A percentile compares a stretch with the other conserved stretches of the same genome.
Conservation (phyloP, 2,888 invertebrate species). For the Drosophila subquinaria region DNA sequence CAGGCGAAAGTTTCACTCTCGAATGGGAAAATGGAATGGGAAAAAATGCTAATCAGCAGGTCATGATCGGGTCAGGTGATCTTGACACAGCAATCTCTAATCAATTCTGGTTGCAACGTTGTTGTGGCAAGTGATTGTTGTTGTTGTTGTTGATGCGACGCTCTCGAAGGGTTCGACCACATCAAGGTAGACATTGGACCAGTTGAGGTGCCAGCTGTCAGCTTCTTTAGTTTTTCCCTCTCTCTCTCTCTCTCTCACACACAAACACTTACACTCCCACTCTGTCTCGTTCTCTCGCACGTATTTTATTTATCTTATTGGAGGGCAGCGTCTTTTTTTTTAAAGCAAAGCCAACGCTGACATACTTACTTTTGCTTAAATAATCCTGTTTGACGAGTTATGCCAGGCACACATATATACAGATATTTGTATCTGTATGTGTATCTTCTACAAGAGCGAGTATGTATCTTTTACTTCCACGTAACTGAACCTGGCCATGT, state of each 20-base stretch:
- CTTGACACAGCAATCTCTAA: slow-evolving; percentile 8
- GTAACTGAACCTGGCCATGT: slow-evolving; percentile 65
- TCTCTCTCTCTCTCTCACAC: background rate
- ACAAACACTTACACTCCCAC: background rate
- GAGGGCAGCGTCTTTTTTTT: slow-evolving; percentile 45
- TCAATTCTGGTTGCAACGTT: slow-evolving; percentile 5
- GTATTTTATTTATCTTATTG: slow-evolving; percentile 12
- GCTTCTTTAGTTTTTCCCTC: slow-evolving; percentile 36
- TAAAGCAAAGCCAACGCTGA: slow-evolving; percentile 66
- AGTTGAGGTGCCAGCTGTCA: slow-evolving; percentile 67
- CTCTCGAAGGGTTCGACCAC: slow-evolving; percentile 26
- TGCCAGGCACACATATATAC: slow-evolving; percentile 42
- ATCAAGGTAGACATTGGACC: slow-evolving; percentile 35
- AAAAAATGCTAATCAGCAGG: background rate
- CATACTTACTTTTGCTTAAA: slow-evolving; percentile 78
- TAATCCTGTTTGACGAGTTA: slow-evolving; percentile 84
- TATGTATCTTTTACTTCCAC: slow-evolving; percentile 66
- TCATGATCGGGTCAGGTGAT: slow-evolving; percentile 1
- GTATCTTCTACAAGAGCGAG: background rate
- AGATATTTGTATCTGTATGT: background rate
- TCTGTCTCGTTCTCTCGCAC: background rate
- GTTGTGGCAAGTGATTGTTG: slow-evolving; percentile 18
- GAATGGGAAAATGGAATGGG: background rate
- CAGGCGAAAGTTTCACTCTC: slow-evolving; percentile 35
- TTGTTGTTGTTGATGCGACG: background rate